Conservation (phyloP, 2,888 invertebrate species). For the Drosophila paranaensis region DNA sequence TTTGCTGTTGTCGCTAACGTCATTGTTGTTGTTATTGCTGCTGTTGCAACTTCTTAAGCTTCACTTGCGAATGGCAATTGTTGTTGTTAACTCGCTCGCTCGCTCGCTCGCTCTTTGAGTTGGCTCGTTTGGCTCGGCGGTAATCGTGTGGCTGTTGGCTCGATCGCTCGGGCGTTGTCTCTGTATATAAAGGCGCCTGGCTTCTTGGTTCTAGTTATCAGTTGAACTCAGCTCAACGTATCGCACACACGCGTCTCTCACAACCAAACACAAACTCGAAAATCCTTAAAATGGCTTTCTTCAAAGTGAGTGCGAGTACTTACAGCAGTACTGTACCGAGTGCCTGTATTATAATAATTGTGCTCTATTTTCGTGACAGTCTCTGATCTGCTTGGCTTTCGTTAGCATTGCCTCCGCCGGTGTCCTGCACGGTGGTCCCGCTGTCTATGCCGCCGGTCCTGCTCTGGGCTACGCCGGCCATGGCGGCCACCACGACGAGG, state of each 20-base stretch:
- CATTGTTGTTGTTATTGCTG: slow-evolving; percentile 15
- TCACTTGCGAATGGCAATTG: slow-evolving; percentile 38
- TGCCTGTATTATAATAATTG: slow-evolving; percentile 35
- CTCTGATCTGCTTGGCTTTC: slow-evolving; percentile 84
- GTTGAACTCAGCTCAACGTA: slow-evolving; percentile 84
- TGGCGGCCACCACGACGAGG: slow-evolving; percentile 77
- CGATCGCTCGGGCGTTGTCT: slow-evolving; percentile 83
- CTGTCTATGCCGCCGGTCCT: slow-evolving; percentile 79
- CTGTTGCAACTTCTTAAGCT: slow-evolving; percentile 67
- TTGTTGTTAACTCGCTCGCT: slow-evolving; percentile 26
- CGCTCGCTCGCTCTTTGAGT: slow-evolving; percentile 59
- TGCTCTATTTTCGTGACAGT: slow-evolving; percentile 66
- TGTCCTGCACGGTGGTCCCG: slow-evolving; percentile 82
- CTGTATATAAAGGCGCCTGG: slow-evolving; percentile 85
- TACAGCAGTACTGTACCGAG: slow-evolving; percentile 30
- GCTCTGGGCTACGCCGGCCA: slow-evolving; percentile 72
- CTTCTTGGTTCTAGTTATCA: slow-evolving; percentile 85
- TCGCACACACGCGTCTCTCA: slow-evolving; percentile 64
- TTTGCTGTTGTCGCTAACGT: background rate
- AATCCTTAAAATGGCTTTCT: slow-evolving; percentile 83
- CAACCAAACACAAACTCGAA: slow-evolving; percentile 19
- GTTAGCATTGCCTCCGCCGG: slow-evolving; percentile 84
- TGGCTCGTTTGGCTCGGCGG: slow-evolving; percentile 31
- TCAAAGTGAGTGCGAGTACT: slow-evolving; percentile 83
- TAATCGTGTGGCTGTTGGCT: slow-evolving; percentile 53